Evolutionary conservation across 2,113 vertebrate species (phyloP), one percentile per base, ranked within the genome.

Genomic region (Cariama cristata): DNA sequence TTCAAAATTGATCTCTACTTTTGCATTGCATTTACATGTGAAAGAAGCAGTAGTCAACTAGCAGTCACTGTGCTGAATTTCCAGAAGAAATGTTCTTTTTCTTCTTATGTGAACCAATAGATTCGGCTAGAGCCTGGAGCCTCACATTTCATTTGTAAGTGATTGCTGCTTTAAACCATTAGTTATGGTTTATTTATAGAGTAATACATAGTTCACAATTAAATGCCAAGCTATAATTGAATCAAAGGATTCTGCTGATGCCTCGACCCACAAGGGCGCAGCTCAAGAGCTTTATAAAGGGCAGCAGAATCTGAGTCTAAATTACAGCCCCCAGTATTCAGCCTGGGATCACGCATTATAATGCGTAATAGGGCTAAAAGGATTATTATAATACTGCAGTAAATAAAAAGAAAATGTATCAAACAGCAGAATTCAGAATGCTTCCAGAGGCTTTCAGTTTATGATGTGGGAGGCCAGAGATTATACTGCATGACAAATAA

Each of bases 201-300:
- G 90, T 80, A 96, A 96, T 88, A 77, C 85, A 74, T 55, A 88
- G 82, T 74, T 86, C 90, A 92, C 90, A 96, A 97, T 86, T 95
- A 95, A 97, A 96, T 88, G 72, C 64, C 68, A 93, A 84, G 68
- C 75, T 81, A 50, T 95, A 97, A 96, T 92, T 96, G 92, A 95
- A 96, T 89, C 96, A 97, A 91, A 95, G 79, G 88, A 95, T 96
- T 95, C 82, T 96, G 94, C 90, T 93, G 92, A 96, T 95, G 67
- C 68, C 47, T 95, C 0, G 0, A 66, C 73, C 92, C 86, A 93
- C 64, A 93, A 84, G 86, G 52, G 64, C 88, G 30, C 59, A 86
- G 75, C 64, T 95, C 90, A 89, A 95, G 75, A 86, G 86, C 86
- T 95, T 92, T 86, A 93, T 28, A 92, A 92, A 91, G 85, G 74